A percentile compares a stretch with the other conserved stretches of the same genome.
phyloP scores from a whole-genome alignment of 2,888 invertebrate species.

The Heliconius ismenius region DNA sequence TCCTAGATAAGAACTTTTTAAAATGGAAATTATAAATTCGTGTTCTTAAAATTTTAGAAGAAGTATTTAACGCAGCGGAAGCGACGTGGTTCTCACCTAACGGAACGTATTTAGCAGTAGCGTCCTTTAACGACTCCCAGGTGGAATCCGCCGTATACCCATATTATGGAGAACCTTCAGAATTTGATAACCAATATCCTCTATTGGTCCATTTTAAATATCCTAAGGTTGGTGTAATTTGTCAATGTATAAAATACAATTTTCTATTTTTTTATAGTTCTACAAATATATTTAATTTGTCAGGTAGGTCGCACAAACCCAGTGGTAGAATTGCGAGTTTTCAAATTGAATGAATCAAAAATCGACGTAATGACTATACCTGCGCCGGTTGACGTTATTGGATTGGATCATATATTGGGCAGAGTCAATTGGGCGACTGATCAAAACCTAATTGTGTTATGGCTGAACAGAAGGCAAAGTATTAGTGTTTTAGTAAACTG shows the following conservation, averaged over 20 bases:
- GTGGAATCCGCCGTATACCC: conserved; percentile 85
- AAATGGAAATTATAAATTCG: conserved; percentile 3
- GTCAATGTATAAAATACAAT: not conserved
- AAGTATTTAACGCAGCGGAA: conserved; percentile 85
- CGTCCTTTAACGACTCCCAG: conserved; percentile 86
- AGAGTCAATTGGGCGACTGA: conserved; percentile 88
- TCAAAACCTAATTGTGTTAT: conserved; percentile 85
- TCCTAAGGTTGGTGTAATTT: conserved; percentile 85
- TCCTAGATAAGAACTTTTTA: not conserved
- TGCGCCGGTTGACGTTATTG: conserved; percentile 80
- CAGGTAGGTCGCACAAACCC: conserved; percentile 89
- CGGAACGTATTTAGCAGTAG: conserved; percentile 86
- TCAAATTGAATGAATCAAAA: conserved; percentile 67
- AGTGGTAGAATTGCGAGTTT: conserved; percentile 84
- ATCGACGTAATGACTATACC: conserved; percentile 67
- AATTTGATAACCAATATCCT: conserved; percentile 85
- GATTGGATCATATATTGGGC: conserved; percentile 85
- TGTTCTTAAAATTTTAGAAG: conserved; percentile 82
- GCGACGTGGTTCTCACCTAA: conserved; percentile 91
- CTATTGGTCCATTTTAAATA: conserved; percentile 85
- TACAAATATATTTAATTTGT: conserved; percentile 50
- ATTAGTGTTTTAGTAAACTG: conserved; percentile 83
- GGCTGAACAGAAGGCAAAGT: conserved; percentile 94
- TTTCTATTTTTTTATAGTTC: not conserved
- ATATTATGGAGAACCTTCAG: conserved; percentile 84